Conservation (phyloP, 2,797 vertebrate genomes). For the Clarias pachynema region DNA sequence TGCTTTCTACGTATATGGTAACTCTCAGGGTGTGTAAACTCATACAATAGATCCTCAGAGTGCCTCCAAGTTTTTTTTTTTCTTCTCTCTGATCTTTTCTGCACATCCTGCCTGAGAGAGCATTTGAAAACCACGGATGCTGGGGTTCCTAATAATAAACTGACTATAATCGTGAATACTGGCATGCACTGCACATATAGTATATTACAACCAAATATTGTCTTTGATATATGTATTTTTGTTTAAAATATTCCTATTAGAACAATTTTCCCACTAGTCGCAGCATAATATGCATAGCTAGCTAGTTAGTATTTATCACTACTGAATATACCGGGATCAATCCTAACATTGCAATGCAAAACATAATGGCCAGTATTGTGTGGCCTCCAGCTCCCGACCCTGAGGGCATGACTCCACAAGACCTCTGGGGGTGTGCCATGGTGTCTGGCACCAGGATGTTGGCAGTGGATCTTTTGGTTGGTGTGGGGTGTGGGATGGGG, state of each 20-base stretch:
- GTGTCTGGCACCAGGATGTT: too few relatives aligned
- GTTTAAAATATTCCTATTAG: background rate
- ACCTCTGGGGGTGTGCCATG: too few relatives aligned
- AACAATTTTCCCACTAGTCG: background rate
- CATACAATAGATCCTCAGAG: conserved; percentile 16
- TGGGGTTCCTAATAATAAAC: background rate
- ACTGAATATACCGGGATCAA: too few relatives aligned
- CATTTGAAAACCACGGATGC: background rate
- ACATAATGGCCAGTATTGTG: too few relatives aligned
- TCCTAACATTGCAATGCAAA: too few relatives aligned
- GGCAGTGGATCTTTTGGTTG: too few relatives aligned
- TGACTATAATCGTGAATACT: too few relatives aligned
- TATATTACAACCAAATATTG: background rate
- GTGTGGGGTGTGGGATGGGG: too few relatives aligned
- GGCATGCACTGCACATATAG: background rate
- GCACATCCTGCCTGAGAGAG: background rate
- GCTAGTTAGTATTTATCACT: background rate
- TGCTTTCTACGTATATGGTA: background rate
- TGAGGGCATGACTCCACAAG: too few relatives aligned
- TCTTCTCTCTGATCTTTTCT: background rate
- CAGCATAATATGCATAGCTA: background rate
- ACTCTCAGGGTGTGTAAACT: conserved; percentile 20
- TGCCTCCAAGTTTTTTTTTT: background rate
- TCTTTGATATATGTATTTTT: background rate
- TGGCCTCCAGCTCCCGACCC: too few relatives aligned